These are phyloP conservation scores for Dryobota labecula DNA, from an alignment of 2,888 invertebrate genomes.

Conservation along the genomic window DNA sequence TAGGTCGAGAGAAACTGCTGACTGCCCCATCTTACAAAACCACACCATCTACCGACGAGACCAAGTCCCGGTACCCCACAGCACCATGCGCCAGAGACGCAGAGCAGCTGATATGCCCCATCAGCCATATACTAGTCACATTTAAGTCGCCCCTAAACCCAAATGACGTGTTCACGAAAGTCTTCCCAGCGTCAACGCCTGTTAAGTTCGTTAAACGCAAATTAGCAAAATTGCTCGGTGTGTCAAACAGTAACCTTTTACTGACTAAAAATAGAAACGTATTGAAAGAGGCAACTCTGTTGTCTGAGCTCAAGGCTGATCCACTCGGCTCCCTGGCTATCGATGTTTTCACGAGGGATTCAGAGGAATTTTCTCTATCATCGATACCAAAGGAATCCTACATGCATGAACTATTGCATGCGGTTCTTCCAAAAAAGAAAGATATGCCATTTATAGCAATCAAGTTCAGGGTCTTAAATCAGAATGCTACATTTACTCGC, in stretches of 20 bases:
- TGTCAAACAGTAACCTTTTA: conserved; percentile 82
- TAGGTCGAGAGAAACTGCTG: conserved; percentile 86
- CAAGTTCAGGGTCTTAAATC: conserved; percentile 84
- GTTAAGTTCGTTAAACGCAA: conserved; percentile 85
- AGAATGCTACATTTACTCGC: conserved; percentile 86
- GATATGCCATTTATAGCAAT: conserved; percentile 86
- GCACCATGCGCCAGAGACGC: conserved; percentile 81
- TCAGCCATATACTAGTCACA: conserved; percentile 83
- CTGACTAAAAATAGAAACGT: conserved; percentile 85
- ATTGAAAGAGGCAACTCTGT: conserved; percentile 81
- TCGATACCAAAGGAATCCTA: conserved; percentile 85
- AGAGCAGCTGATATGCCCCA: conserved; percentile 82
- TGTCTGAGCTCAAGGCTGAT: conserved; percentile 84
- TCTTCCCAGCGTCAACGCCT: conserved; percentile 85
- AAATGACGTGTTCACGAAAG: conserved; percentile 83
- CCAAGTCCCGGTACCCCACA: conserved; percentile 77
- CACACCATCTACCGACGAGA: conserved; percentile 72
- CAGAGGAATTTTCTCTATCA: conserved; percentile 82
- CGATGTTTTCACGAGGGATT: conserved; percentile 87
- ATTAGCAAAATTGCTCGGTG: conserved; percentile 82
- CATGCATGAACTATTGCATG: conserved; percentile 83
- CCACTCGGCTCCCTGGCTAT: conserved; percentile 81
- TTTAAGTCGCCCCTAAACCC: conserved; percentile 84
- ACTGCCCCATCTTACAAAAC: conserved; percentile 85
- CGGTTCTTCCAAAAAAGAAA: conserved; percentile 83